Evolutionary conservation across 2,797 vertebrate genomes (phyloP).

Genomic region (Malacoraja senta): DNA sequence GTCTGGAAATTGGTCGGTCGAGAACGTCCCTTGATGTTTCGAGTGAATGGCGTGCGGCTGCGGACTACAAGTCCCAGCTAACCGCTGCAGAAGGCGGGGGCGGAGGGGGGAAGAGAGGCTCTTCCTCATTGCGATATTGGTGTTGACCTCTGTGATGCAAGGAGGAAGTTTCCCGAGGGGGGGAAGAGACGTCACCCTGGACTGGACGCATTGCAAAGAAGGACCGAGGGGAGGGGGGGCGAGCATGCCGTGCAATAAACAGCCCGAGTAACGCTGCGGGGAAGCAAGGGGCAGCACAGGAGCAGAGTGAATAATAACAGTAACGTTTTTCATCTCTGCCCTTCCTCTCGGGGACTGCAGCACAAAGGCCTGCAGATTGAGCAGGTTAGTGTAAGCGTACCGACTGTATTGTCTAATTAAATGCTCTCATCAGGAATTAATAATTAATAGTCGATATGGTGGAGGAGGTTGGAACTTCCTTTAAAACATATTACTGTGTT

Average conservation of each 20-base stretch:
- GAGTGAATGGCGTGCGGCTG: background rate
- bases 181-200: background rate
- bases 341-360: background rate
- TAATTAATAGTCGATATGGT: background rate
- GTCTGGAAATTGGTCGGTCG: background rate
- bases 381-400: background rate
- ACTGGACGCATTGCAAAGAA: background rate
- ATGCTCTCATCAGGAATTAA: background rate
- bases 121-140: background rate
- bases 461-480: background rate
- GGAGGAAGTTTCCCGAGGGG: background rate
- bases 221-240: background rate
- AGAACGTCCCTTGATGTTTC: background rate
- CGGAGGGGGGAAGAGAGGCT: background rate
- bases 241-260: background rate
- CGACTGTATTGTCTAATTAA: background rate
- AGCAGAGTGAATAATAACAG: background rate
- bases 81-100: background rate
- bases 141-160: slow-evolving; percentile 13
- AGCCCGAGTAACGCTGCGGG: background rate
- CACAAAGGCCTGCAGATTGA: background rate
- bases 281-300: background rate
- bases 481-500: background rate
- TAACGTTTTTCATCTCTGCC: background rate
- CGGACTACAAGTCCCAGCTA: slow-evolving; percentile 18